Evolutionary conservation across 2,797 vertebrate genomes (phyloP), one percentile per base, ranked within the genome.

Genomic region (Coregonus ussuriensis): DNA sequence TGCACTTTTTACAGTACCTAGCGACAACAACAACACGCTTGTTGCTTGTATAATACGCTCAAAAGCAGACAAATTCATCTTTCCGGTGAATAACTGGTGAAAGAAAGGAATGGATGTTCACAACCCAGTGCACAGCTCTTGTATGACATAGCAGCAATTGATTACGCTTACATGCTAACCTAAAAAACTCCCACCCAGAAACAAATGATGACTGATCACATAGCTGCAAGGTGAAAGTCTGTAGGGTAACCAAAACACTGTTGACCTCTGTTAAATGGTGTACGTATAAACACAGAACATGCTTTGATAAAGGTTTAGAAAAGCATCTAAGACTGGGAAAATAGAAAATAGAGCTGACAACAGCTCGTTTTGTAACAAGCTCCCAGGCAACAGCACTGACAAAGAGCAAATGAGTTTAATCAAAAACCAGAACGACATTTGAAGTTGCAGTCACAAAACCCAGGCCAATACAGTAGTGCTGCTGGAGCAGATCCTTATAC

Each of bases 361-460:
- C 83, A 84, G 87, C 85, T 89, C 79, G 87, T 90, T 90, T 83
- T 79, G 82, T 87, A 86, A 79, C 77, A 74, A 76, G 86, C 85
- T 87, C 74, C 37, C 1, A 77, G 89, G 90, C 84, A 84, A 71
- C 77, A 66, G 84, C 81, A 80, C 68, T 54, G 53, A 88, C 85
- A 85, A 88, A 85, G 79, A 86, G 79, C 85, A 87, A 91, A 93
- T 91, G 86, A 88, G 88, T 90, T 89, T 88, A 85, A 88, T 92
- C 82, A 88, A 84, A 88, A 83, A 84, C 83, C 77, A 81, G 78
- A 82, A 37, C 84, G 76, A 74, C 37, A 82, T 92, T 89, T 92
- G 86, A 91, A 91, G 88, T 86, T 79, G 67, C 81, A 81, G 77
- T 70, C 85, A 79, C 83, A 84, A 77, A 86, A 89, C 77, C 18